Evolutionary conservation across 1,140 invertebrate genomes (phyloP), one percentile per base, ranked within the genome.

Genomic region (Leptestheria dahalacensis): DNA sequence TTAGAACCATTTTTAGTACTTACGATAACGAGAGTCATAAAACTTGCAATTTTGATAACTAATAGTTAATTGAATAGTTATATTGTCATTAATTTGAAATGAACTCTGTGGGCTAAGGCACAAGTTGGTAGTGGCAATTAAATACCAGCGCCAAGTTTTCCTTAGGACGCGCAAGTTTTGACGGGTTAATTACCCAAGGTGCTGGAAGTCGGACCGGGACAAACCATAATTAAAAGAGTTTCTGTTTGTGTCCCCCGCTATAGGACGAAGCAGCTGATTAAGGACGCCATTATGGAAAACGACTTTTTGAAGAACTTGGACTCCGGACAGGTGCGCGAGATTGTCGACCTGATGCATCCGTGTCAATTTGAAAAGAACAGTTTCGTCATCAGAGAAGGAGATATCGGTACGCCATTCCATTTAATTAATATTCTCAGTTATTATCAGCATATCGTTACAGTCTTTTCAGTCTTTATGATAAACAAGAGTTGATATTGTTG

Each of bases 291-390:
- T 54, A 79, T 85, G 68, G 83, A 84, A 49, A 97, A 97, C 70
- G 89, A 94, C 69, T 96, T 97, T 71, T 78, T 97, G 63, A 86
- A 85, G 66, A 93, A 96, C 71, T 75, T 96, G 41, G 88, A 94
- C 64, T 79, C 84, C 12, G 81, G 83, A 48, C 86, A 94, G 69
- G 75, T 88, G 33, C 74, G 79, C 46, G 83, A 85, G 65, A 84
- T 95, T 18, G 85, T 94, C 3, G 86, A 91, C 66, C 91, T 88
- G 15, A 95, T 95, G 91, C 86, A 85, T 67, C 81, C 85, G 0
- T 82, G 89, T 66, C 77, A 84, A 62, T 87, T 85, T 67, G 69
- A 77, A 4, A 77, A 82, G 28, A 82, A 82, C 33, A 84, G 81
- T 62, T 80, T 83, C 64, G 86, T 97, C 48, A 93, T 96, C 64